A percentile compares a stretch with the other conserved stretches of the same genome.
Evolutionary conservation across 1,140 invertebrate genomes (phyloP).

Genomic region (Drosophila virilis): DNA sequence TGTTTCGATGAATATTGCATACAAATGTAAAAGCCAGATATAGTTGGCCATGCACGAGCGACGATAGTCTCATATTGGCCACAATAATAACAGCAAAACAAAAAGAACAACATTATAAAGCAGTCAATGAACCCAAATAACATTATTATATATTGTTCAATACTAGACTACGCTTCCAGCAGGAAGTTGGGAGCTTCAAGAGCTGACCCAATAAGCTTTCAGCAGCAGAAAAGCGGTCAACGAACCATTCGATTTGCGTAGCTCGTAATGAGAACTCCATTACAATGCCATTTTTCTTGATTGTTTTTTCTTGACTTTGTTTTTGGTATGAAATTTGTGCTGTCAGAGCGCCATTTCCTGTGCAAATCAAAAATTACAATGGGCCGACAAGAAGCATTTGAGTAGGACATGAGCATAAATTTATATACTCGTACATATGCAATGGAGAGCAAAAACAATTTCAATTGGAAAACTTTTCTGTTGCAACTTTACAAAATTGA

Average conservation of each 20-base stretch:
- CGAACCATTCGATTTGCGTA: slow-evolving; percentile 56
- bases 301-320: slow-evolving; percentile 5
- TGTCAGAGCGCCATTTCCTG: slow-evolving; percentile 41
- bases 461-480: slow-evolving; percentile 68
- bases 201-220: slow-evolving; percentile 41
- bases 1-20: slow-evolving; percentile 26
- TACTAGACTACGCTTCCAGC: slow-evolving; percentile 38
- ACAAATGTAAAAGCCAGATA: slow-evolving; percentile 44
- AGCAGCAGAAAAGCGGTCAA: slow-evolving; percentile 28
- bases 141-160: slow-evolving; percentile 68
- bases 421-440: slow-evolving; percentile 28
- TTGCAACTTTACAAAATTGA: slow-evolving; percentile 52
- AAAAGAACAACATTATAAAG: slow-evolving; percentile 35
- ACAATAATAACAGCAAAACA: slow-evolving; percentile 17
- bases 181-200: slow-evolving; percentile 26
- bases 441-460: slow-evolving; percentile 71
- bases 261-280: slow-evolving; percentile 52
- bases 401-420: slow-evolving; percentile 50
- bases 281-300: slow-evolving; percentile 34
- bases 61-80: slow-evolving; percentile 47
- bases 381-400: slow-evolving; percentile 18
- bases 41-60: slow-evolving; percentile 38
- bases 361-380: slow-evolving; percentile 63
- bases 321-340: slow-evolving; percentile 5
- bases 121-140: slow-evolving; percentile 68